phyloP scores from a whole-genome alignment of 2,797 vertebrate genomes.

The Discoglossus pictus region DNA sequence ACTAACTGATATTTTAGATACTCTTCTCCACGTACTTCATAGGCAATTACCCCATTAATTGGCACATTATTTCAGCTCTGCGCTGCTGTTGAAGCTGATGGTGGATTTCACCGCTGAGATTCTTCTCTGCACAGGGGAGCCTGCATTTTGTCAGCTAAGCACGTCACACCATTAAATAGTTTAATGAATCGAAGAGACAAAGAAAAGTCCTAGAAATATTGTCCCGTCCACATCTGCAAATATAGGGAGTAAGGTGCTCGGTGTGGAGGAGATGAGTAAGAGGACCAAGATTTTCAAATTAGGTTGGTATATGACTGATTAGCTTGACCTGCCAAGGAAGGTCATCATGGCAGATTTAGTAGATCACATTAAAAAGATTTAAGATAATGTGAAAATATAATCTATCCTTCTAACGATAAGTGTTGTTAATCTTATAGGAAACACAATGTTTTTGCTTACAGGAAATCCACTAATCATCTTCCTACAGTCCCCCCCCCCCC shows the following conservation, averaged over 20 bases:
- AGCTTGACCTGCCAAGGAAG: too few relatives aligned
- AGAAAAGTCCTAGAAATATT: constrained; percentile 43
- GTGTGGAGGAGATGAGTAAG: background rate
- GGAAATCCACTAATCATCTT: too few relatives aligned
- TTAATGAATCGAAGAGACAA: constrained; percentile 57
- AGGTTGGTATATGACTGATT: too few relatives aligned
- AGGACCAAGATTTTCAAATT: too few relatives aligned
- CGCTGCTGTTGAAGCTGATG: constrained; percentile 50
- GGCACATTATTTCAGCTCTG: constrained; percentile 43
- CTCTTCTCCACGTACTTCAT: constrained; percentile 38
- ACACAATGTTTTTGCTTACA: too few relatives aligned
- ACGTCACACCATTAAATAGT: constrained; percentile 51
- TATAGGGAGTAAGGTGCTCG: constrained; percentile 9
- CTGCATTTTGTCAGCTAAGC: constrained; percentile 58
- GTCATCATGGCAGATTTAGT: too few relatives aligned
- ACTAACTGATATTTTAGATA: constrained; percentile 21
- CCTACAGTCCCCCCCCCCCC: too few relatives aligned
- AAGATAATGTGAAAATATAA: too few relatives aligned
- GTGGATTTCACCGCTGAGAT: constrained; percentile 56
- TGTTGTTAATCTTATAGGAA: too few relatives aligned
- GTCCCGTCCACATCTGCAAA: constrained; percentile 48
- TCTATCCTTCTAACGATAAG: too few relatives aligned
- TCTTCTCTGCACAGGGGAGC: constrained; percentile 43
- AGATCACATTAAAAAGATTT: too few relatives aligned
- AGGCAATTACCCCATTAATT: constrained; percentile 51